These are phyloP conservation scores for Pseudoips prasinana DNA, from an alignment of 2,888 invertebrate species.

Conservation along the genomic window DNA sequence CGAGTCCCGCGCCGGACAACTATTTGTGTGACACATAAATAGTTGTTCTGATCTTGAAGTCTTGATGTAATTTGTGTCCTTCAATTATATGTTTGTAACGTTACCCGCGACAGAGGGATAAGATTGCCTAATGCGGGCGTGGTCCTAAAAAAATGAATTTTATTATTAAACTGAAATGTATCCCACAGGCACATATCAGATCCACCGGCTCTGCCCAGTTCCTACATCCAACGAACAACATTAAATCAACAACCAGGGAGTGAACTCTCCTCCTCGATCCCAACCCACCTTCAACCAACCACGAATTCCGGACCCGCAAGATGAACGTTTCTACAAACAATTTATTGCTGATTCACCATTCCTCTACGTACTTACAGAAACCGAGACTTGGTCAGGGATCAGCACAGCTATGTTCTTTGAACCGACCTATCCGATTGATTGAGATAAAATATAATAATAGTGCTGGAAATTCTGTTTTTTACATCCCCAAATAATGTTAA, in stretches of 20 bases:
- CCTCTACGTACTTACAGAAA: constrained; percentile 15
- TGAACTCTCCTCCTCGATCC: constrained; percentile 3
- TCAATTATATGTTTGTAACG: no score
- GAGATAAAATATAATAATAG: no score
- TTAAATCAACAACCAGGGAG: constrained; percentile 16
- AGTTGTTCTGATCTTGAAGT: no score
- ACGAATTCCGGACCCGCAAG: neutral
- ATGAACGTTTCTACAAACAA: constrained; percentile 13
- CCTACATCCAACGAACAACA: constrained; percentile 23
- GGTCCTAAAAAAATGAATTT: no score
- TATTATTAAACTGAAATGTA: neutral
- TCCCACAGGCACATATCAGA: constrained; percentile 17
- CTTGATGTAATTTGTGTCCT: no score
- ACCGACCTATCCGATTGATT: constrained; percentile 14
- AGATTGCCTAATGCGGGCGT: no score
- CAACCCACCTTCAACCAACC: neutral
- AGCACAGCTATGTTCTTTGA: constrained; percentile 10
- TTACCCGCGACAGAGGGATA: no score
- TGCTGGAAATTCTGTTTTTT: no score
- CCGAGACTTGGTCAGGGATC: constrained; percentile 8
- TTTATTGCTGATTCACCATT: constrained; percentile 19
- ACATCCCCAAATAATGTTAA: no score
- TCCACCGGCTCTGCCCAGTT: constrained; percentile 21
- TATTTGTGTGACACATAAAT: no score
- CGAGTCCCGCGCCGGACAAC: no score